Evolutionary conservation across 2,797 vertebrate genomes (phyloP).

Genomic region (Pagetopsis macropterus): DNA sequence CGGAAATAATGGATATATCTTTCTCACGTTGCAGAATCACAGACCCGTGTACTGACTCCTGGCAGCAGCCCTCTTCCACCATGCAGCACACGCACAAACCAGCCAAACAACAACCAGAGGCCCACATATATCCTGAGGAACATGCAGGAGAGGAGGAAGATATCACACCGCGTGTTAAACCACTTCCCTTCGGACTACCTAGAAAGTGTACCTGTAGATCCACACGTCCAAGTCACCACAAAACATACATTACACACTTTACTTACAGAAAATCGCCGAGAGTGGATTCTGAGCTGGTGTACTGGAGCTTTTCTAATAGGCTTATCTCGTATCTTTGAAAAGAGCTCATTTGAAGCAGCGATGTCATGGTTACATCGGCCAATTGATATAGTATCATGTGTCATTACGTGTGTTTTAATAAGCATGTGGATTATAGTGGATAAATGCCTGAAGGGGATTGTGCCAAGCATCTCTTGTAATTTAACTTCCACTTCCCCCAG

Average conservation of each 20-base stretch:
- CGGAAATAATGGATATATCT: not conserved
- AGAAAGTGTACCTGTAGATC: conserved; percentile 12
- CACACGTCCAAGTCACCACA: conserved; percentile 12
- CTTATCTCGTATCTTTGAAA: conserved; percentile 45
- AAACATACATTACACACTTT: conserved; percentile 24
- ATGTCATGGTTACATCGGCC: conserved; percentile 40
- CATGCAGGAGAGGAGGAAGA: conserved; percentile 19
- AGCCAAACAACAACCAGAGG: conserved; percentile 41
- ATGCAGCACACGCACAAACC: conserved; percentile 39
- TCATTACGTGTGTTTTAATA: conserved; percentile 42
- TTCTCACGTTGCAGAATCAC: not conserved
- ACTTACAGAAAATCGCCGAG: conserved; percentile 17
- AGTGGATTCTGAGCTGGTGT: conserved; percentile 13
- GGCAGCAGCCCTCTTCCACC: not conserved
- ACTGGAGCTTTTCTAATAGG: conserved; percentile 34
- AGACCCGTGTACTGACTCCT: not conserved
- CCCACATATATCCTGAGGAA: conserved; percentile 31
- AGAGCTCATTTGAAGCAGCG: conserved; percentile 47
- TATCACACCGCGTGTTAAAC: conserved; percentile 20
- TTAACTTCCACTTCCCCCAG: not conserved
- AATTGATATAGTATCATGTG: conserved; percentile 39
- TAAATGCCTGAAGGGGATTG: conserved; percentile 24
- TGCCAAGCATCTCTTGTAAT: conserved; percentile 9
- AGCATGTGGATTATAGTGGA: conserved; percentile 26
- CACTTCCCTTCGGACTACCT: conserved; percentile 17